Evolutionary conservation across 2,888 invertebrate genomes (phyloP).

Genomic region (Euspilapteryx auroguttella): DNA sequence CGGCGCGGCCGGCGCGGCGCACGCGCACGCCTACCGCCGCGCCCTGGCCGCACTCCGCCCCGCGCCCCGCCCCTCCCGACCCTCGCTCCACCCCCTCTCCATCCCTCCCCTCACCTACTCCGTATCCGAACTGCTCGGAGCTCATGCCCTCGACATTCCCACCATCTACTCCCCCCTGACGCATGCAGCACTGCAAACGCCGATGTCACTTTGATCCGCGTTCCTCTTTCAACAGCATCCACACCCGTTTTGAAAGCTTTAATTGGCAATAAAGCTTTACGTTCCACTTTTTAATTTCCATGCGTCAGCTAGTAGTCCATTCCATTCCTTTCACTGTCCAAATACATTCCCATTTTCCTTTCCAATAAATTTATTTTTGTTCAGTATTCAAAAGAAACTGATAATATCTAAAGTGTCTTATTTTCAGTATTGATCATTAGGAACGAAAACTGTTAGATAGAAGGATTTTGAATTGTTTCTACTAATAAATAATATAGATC

Average conservation of each 20-base stretch:
- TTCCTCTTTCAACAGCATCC: slow-evolving; percentile 53
- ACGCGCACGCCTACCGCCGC: slow-evolving; percentile 40
- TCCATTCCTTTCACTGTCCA: slow-evolving; percentile 37
- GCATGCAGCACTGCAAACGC: slow-evolving; percentile 64
- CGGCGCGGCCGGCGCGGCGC: slow-evolving; percentile 22
- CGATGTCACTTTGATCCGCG: slow-evolving; percentile 55
- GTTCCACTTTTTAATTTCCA: neutral
- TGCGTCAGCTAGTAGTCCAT: slow-evolving; percentile 13
- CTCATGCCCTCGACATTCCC: slow-evolving; percentile 71
- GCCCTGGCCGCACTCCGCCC: slow-evolving; percentile 45
- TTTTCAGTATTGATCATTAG: slow-evolving; percentile 55
- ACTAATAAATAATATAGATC: slow-evolving; percentile 36
- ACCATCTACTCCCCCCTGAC: slow-evolving; percentile 69
- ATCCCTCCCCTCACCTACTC: slow-evolving; percentile 50
- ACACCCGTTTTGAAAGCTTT: slow-evolving; percentile 31
- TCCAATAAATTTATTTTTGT: slow-evolving; percentile 20
- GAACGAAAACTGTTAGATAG: slow-evolving; percentile 45
- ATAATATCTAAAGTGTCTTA: slow-evolving; percentile 56
- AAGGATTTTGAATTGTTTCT: slow-evolving; percentile 45
- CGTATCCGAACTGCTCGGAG: slow-evolving; percentile 63
- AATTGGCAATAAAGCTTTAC: too few relatives aligned
- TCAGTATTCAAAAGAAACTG: slow-evolving; percentile 31
- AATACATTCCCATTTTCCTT: slow-evolving; percentile 38
- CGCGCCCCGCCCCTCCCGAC: slow-evolving; percentile 33
- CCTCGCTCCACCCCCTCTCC: slow-evolving; percentile 34